phyloP scores from a whole-genome alignment of 1,140 invertebrate genomes.

The Heliconius hermathena region DNA sequence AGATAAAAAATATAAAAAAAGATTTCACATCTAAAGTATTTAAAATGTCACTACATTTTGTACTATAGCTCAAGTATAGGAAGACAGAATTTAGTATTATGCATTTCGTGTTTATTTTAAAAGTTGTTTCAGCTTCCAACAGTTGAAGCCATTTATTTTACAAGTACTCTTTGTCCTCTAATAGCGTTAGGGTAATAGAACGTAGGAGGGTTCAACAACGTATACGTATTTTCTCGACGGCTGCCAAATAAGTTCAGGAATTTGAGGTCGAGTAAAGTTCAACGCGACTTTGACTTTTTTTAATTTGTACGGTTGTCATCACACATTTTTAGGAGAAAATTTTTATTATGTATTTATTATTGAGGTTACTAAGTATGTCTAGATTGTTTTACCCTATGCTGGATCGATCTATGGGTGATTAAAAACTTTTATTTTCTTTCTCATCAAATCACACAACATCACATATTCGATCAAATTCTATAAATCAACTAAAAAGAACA shows the following conservation, averaged over 20 bases:
- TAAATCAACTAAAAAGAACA: too few relatives aligned
- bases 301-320: constrained; percentile 1
- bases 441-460: too few relatives aligned
- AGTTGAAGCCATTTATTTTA: neutral
- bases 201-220: constrained; percentile 10
- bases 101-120: neutral
- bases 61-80: neutral
- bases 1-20: too few relatives aligned
- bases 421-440: too few relatives aligned
- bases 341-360: neutral
- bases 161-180: constrained; percentile 9
- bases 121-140: neutral
- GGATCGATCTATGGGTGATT: too few relatives aligned
- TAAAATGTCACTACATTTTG: too few relatives aligned
- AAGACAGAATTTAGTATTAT: neutral
- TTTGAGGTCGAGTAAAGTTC: constrained; percentile 12
- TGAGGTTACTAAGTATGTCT: too few relatives aligned
- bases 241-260: constrained; percentile 12
- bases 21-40: too few relatives aligned
- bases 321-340: neutral
- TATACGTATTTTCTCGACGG: neutral
- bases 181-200: constrained; percentile 11
- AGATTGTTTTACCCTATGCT: too few relatives aligned
- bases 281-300: neutral
- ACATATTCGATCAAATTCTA: too few relatives aligned